These are phyloP conservation scores for Microctonus aethiopoides DNA, from an alignment of 2,888 invertebrate genomes.

Conservation along the genomic window DNA sequence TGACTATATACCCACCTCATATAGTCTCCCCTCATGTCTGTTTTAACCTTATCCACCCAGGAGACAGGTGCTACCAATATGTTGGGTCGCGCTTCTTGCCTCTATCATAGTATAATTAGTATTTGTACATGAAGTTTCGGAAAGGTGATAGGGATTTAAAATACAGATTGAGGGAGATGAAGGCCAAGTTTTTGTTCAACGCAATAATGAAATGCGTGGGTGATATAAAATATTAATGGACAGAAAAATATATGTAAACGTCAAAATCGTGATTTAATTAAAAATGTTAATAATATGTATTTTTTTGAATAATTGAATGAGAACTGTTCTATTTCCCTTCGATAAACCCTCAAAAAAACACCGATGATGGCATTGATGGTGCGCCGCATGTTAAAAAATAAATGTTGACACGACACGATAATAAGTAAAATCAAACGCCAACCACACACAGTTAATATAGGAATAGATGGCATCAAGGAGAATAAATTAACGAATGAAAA, in stretches of 20 bases:
- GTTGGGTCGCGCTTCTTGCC: slow-evolving; percentile 5
- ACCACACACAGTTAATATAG: no score
- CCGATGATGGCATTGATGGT: no score
- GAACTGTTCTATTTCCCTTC: no score
- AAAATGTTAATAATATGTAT: no score
- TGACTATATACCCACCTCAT: background rate
- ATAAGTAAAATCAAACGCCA: no score
- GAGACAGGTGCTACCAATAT: slow-evolving; percentile 1
- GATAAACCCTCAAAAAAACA: no score
- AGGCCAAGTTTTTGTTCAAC: background rate
- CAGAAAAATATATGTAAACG: slow-evolving; percentile 3
- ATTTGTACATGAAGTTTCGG: background rate
- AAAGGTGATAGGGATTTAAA: background rate
- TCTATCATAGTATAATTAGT: background rate
- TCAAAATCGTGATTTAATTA: background rate
- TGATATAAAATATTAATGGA: slow-evolving; percentile 23
- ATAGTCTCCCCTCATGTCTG: background rate
- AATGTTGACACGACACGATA: no score
- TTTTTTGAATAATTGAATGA: no score
- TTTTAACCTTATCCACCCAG: slow-evolving; percentile 5
- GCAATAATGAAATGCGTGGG: background rate
- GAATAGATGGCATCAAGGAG: no score
- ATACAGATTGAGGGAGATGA: slow-evolving; percentile 1
- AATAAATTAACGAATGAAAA: background rate
- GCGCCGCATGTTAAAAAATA: no score